Conservation (phyloP, 1,140 invertebrate genomes). For the Lepidurus arcticus region DNA sequence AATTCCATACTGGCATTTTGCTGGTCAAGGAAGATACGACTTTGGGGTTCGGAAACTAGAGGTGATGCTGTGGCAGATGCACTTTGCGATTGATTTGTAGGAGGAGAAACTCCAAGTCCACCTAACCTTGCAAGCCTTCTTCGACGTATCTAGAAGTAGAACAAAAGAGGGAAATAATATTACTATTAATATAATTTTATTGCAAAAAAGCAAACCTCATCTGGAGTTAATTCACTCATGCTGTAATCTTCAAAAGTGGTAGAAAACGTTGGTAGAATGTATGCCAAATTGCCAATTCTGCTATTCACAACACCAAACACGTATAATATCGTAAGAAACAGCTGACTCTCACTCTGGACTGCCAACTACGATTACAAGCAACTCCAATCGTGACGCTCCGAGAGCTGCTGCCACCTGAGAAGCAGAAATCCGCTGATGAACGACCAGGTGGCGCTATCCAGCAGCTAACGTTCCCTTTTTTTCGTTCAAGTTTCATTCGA, state of each 20-base stretch:
- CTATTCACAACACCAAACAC: neutral
- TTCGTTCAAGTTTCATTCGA: no score
- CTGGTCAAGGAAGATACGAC: constrained; percentile 37
- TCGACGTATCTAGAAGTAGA: constrained; percentile 59
- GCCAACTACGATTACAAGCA: no score
- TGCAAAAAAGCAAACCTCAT: constrained; percentile 56
- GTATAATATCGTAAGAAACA: no score
- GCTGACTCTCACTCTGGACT: no score
- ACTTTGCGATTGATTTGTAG: constrained; percentile 32
- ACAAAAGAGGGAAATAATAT: constrained; percentile 35
- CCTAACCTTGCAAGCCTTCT: constrained; percentile 60
- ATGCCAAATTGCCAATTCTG: neutral
- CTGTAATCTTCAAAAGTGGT: constrained; percentile 16
- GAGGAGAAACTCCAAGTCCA: constrained; percentile 44
- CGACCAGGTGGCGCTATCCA: no score
- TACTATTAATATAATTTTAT: constrained; percentile 28
- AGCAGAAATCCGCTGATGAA: no score
- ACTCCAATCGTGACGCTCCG: no score
- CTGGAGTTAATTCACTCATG: constrained; percentile 67
- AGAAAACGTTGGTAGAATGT: neutral
- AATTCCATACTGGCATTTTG: constrained; percentile 41
- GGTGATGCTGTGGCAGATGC: constrained; percentile 30
- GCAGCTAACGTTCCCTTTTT: no score
- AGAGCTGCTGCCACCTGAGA: no score
- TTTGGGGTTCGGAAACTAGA: constrained; percentile 28